phyloP scores from a whole-genome alignment of 1,140 invertebrate species.

The Orchesella cincta region DNA sequence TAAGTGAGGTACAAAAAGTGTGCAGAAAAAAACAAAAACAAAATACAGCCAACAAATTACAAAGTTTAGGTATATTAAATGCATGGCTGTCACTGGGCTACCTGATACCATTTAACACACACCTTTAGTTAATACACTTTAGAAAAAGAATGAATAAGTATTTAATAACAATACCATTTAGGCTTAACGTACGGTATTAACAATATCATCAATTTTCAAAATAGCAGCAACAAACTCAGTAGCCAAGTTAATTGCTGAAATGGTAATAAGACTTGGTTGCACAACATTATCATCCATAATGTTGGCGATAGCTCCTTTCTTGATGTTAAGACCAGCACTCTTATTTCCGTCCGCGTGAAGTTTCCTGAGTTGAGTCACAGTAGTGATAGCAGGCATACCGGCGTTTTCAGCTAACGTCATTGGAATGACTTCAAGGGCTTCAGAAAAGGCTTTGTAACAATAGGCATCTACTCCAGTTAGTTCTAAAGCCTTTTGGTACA shows the following conservation, averaged over 20 bases:
- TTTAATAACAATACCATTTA: background rate
- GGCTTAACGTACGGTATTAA: constrained; percentile 52
- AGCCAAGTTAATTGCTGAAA: constrained; percentile 89
- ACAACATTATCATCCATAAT: constrained; percentile 97
- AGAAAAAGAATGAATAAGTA: background rate
- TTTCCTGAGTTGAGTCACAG: constrained; percentile 94
- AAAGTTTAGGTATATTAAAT: no score
- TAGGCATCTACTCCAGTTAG: constrained; percentile 91
- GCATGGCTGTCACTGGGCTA: background rate
- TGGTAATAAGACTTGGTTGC: constrained; percentile 93
- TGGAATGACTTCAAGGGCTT: constrained; percentile 95
- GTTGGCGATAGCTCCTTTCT: constrained; percentile 92
- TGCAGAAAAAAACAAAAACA: no score
- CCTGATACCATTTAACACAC: background rate
- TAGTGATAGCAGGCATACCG: constrained; percentile 95
- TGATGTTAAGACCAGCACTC: constrained; percentile 92
- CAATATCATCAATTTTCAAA: constrained; percentile 98
- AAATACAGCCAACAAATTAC: no score
- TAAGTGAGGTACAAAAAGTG: no score
- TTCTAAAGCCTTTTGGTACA: constrained; percentile 80
- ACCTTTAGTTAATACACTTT: background rate
- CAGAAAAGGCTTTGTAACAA: constrained; percentile 87
- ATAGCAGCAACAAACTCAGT: constrained; percentile 97
- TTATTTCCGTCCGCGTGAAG: constrained; percentile 81
- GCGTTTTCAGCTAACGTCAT: constrained; percentile 99